These are phyloP conservation scores for Drosophila hamatofila DNA, from an alignment of 2,888 invertebrate genomes.

Conservation along the genomic window DNA sequence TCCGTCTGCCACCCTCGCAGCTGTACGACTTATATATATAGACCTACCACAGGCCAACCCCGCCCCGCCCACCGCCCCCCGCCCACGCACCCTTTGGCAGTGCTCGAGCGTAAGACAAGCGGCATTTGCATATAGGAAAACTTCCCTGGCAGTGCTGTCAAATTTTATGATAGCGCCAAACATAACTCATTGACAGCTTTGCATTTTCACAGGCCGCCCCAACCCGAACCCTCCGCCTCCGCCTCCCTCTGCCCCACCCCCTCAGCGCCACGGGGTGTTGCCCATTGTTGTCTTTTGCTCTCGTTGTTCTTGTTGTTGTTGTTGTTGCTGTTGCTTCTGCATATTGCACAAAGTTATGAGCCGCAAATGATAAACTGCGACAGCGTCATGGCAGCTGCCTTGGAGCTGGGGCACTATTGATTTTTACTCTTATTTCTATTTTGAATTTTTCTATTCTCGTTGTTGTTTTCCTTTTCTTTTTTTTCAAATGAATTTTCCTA, in stretches of 20 bases:
- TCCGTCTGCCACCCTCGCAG: slow-evolving; percentile 50
- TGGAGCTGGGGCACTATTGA: slow-evolving; percentile 53
- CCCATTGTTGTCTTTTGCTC: slow-evolving; percentile 16
- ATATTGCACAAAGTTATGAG: slow-evolving; percentile 82
- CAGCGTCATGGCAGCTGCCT: slow-evolving; percentile 20
- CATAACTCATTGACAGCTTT: slow-evolving; percentile 82
- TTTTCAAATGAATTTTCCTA: slow-evolving; percentile 1
- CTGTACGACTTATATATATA: background rate
- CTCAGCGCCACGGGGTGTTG: slow-evolving; percentile 43
- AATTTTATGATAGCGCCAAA: slow-evolving; percentile 83
- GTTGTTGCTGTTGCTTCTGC: slow-evolving; percentile 56
- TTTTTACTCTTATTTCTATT: slow-evolving; percentile 48
- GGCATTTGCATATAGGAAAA: slow-evolving; percentile 76
- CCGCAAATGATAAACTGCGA: slow-evolving; percentile 78
- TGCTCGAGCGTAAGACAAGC: slow-evolving; percentile 29
- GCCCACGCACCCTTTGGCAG: background rate
- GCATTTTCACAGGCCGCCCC: slow-evolving; percentile 74
- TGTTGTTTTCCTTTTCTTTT: background rate
- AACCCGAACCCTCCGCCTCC: background rate
- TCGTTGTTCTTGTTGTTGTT: background rate
- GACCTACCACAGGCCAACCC: background rate
- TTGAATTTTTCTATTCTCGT: background rate
- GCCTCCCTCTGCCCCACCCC: background rate
- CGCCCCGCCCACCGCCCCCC: background rate
- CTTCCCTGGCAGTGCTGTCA: slow-evolving; percentile 70